Evolutionary conservation across 2,113 vertebrate genomes (phyloP).

Genomic region (Lycaon pictus): DNA sequence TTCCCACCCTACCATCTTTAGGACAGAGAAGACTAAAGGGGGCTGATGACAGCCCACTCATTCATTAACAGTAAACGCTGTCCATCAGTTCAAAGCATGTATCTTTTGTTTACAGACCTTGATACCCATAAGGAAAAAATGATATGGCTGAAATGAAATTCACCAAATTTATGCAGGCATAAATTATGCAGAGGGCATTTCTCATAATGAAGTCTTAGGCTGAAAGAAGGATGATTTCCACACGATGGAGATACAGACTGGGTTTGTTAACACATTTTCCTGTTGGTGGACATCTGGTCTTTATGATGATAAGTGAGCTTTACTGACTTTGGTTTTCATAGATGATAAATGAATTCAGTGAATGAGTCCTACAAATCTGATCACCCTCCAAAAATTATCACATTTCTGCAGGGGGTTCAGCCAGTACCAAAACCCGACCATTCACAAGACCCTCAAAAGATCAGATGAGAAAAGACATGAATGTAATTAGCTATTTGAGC

Average conservation of each 20-base stretch:
- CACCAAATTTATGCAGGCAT: not conserved
- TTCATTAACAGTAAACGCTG: not conserved
- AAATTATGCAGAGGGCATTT: not conserved
- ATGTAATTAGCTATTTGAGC: not conserved
- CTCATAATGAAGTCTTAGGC: not conserved
- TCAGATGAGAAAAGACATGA: not conserved
- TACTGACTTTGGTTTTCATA: not conserved
- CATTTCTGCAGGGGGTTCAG: not conserved
- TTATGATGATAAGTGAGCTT: not conserved
- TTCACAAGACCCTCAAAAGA: not conserved
- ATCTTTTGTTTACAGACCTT: not conserved
- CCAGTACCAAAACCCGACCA: not conserved
- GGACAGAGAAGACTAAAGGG: not conserved
- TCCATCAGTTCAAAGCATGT: not conserved
- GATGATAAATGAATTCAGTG: not conserved
- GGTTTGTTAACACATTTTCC: not conserved
- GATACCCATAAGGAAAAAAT: not conserved
- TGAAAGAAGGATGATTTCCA: not conserved
- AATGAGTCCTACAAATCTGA: conserved; percentile 25
- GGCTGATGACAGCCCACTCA: not conserved
- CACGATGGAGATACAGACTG: not conserved
- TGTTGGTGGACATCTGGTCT: not conserved
- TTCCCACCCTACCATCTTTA: not conserved
- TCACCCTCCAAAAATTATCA: not conserved
- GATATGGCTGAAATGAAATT: not conserved